Percentiles rank a stretch among this genome's conserved stretches.
phyloP scores from a whole-genome alignment of 2,797 vertebrate genomes.

The Protosalanx chinensis region DNA sequence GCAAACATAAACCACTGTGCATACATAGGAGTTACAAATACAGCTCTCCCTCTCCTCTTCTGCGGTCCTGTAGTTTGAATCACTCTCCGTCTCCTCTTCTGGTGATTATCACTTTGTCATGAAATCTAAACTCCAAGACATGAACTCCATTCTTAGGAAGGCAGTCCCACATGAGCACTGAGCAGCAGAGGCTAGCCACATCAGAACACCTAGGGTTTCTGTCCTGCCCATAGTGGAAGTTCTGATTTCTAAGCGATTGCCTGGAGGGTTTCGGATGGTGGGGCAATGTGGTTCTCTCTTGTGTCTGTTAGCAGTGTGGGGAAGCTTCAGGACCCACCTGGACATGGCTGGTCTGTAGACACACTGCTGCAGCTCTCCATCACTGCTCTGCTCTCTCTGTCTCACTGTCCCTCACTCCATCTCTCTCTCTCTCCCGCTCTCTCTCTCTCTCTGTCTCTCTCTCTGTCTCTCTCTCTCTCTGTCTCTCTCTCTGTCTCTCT shows the following conservation, averaged over 20 bases:
- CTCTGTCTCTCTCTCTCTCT: constrained; percentile 49
- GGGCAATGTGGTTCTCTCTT: constrained; percentile 73
- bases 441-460: constrained; percentile 21
- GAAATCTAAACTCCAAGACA: constrained; percentile 98
- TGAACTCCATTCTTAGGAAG: constrained; percentile 98
- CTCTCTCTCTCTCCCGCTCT: constrained; percentile 25
- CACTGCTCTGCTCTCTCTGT: neutral
- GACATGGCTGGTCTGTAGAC: constrained; percentile 78
- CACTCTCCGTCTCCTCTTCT: constrained; percentile 92
- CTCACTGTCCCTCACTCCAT: neutral
- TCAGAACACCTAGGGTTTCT: constrained; percentile 72
- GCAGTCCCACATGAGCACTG: constrained; percentile 88
- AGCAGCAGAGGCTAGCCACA: constrained; percentile 77
- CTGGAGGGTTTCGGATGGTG: constrained; percentile 77
- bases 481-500: constrained; percentile 43
- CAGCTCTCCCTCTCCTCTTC: constrained; percentile 85
- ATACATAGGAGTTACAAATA: constrained; percentile 5
- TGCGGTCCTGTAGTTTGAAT: constrained; percentile 87
- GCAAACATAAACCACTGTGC: constrained; percentile 26
- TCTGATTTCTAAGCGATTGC: constrained; percentile 77
- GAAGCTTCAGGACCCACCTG: constrained; percentile 84
- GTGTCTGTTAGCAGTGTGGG: constrained; percentile 66
- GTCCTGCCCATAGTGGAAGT: constrained; percentile 53
- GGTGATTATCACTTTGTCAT: constrained; percentile 98
- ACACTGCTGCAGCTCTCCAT: constrained; percentile 17